Evolutionary conservation across 1,140 invertebrate genomes (phyloP).

Genomic region (Brachionus plicatilis): DNA sequence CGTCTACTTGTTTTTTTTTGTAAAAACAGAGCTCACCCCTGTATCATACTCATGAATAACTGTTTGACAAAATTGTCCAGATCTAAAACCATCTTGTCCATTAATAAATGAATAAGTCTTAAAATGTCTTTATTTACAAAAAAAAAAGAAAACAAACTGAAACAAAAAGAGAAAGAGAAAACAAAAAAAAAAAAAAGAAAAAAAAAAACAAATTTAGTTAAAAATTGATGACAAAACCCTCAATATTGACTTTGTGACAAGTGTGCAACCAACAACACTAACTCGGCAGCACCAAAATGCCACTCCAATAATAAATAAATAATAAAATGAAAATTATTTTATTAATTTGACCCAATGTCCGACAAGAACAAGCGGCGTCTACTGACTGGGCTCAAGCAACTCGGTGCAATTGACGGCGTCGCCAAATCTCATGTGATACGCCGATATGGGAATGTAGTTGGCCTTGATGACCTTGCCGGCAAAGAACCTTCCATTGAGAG

Average conservation of each 20-base stretch:
- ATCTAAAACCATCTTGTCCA: too few relatives aligned
- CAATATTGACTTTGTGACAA: too few relatives aligned
- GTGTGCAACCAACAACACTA: too few relatives aligned
- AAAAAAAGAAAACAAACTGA: background rate
- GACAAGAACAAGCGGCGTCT: background rate
- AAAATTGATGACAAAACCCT: too few relatives aligned
- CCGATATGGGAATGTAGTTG: conserved; percentile 25
- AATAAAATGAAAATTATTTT: background rate
- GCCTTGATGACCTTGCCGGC: conserved; percentile 4
- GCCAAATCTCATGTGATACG: conserved; percentile 16
- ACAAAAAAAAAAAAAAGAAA: too few relatives aligned
- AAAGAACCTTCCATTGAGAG: conserved; percentile 93
- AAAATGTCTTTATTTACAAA: background rate
- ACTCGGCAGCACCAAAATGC: background rate
- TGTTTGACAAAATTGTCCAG: too few relatives aligned
- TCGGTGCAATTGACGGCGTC: background rate
- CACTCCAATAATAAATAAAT: background rate
- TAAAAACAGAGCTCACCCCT: too few relatives aligned
- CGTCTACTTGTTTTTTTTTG: too few relatives aligned
- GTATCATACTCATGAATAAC: too few relatives aligned
- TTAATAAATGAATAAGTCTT: too few relatives aligned
- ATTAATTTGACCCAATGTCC: background rate
- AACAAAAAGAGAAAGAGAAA: background rate
- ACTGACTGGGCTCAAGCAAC: background rate
- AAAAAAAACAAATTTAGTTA: too few relatives aligned